Evolutionary conservation across 2,113 vertebrate genomes (phyloP).

Genomic region (Aegypius monachus): DNA sequence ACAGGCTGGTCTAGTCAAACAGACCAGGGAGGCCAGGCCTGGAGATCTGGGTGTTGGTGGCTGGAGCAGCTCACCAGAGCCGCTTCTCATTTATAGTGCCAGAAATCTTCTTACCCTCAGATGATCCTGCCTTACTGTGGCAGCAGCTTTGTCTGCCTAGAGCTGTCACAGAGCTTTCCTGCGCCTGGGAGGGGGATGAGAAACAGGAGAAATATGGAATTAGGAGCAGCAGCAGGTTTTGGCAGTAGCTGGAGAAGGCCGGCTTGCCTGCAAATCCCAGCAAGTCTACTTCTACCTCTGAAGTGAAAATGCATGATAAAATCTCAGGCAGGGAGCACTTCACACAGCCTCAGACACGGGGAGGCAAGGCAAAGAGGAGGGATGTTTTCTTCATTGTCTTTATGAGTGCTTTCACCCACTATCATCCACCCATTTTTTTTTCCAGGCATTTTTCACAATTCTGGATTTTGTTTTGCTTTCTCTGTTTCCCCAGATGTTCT

Average conservation of each 20-base stretch:
- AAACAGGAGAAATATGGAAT: not conserved
- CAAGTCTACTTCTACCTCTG: not conserved
- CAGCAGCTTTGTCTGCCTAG: not conserved
- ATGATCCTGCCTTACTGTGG: not conserved
- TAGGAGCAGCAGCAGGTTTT: not conserved
- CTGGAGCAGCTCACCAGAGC: not conserved
- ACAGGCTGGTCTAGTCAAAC: not conserved
- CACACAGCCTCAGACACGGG: not conserved
- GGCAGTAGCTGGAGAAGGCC: not conserved
- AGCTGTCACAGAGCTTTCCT: not conserved
- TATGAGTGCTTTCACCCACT: not conserved
- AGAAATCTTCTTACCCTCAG: not conserved
- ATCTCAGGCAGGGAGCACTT: not conserved
- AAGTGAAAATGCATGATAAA: not conserved
- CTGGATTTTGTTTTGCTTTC: not conserved
- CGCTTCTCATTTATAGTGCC: not conserved
- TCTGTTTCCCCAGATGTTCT: not conserved
- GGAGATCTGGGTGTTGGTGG: not conserved
- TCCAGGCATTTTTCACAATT: not conserved
- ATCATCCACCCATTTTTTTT: not conserved
- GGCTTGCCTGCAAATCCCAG: not conserved
- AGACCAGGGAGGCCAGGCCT: too few relatives aligned
- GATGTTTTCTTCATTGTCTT: not conserved
- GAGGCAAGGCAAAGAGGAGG: not conserved
- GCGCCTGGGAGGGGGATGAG: not conserved